Percentiles rank a stretch among this genome's conserved stretches.
These are phyloP conservation scores for Pelecanoides urinatrix DNA, from an alignment of 2,113 vertebrate genomes.

Conservation along the genomic window DNA sequence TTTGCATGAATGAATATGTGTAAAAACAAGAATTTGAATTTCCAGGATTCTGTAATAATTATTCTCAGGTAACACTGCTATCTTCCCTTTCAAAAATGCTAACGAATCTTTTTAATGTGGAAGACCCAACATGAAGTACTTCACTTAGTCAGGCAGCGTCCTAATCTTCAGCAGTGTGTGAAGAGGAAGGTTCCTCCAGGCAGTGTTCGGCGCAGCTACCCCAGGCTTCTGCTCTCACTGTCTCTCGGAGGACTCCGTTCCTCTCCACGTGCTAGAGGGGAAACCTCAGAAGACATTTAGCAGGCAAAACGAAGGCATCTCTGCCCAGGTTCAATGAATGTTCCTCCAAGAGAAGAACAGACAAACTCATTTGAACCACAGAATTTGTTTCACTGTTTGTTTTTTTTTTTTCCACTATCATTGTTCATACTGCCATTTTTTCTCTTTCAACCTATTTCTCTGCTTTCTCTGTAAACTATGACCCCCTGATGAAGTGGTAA, in stretches of 20 bases:
- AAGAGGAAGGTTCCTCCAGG: neutral
- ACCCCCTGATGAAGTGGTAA: neutral
- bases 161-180: neutral
- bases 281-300: neutral
- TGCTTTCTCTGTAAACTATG: neutral
- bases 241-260: fast-evolving
- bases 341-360: neutral
- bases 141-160: neutral
- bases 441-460: neutral
- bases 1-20: slow-evolving; percentile 10
- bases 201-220: neutral
- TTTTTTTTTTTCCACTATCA: neutral
- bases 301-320: neutral
- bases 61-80: neutral
- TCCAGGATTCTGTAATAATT: neutral
- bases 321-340: neutral
- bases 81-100: slow-evolving; percentile 11
- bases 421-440: neutral
- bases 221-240: neutral
- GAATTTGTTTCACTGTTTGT: neutral
- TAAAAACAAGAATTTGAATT: neutral
- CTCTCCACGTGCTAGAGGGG: neutral
- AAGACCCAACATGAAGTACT: neutral
- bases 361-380: neutral
- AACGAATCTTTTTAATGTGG: neutral